Evolutionary conservation across 2,797 vertebrate species (phyloP), one percentile per base, ranked within the genome.

Genomic region (Bryconaethiops microstoma): DNA sequence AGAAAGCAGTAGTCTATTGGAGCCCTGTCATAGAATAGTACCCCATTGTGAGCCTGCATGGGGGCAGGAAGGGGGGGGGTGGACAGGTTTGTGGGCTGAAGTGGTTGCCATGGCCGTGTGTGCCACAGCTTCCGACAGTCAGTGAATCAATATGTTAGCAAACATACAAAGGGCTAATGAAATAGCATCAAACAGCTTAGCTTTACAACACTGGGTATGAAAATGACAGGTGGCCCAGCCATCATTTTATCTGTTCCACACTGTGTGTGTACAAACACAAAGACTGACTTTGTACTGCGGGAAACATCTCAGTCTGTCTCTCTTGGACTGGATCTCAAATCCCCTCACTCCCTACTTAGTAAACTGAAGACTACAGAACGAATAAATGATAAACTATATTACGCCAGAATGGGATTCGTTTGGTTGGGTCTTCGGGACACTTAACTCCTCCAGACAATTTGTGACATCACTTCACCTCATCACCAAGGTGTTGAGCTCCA

Each of bases 1-100:
- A 87, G 89, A 64, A 85, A 84, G 83, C 84, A 71, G 76, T 80
- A 80, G 82, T 84, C 81, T 82, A 86, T 76, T 82, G 84, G 78
- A 85, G 69, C 63, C 83, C 82, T 82, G 83, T 83, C 73, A 76
- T 40, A 65, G 77, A 87, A 84, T 82, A 82, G 86, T 85, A 84
- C 80, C 83, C 65, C 78, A 83, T 77, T 71, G 68, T 65, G 39
- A 60, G 69, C 12, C 42, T 72, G 59, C 2, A 45, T 14, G 29
- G 29, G 75, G 39, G 13, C 23, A 48, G 57, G 50, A 40, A 63
- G 16, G 40, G 54, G 57, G 81, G 54, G 67, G 65, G 62, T 73
- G 77, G 70, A 55, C 76, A 50, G 73, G 16, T 16, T 35, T 63
- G 4, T 35, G 25, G 60, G 14, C 12, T 35, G 55, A 39, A 7